A percentile compares a stretch with the other conserved stretches of the same genome.
phyloP scores from a whole-genome alignment of 1,140 invertebrate genomes.

The Drosophila bocqueti region DNA sequence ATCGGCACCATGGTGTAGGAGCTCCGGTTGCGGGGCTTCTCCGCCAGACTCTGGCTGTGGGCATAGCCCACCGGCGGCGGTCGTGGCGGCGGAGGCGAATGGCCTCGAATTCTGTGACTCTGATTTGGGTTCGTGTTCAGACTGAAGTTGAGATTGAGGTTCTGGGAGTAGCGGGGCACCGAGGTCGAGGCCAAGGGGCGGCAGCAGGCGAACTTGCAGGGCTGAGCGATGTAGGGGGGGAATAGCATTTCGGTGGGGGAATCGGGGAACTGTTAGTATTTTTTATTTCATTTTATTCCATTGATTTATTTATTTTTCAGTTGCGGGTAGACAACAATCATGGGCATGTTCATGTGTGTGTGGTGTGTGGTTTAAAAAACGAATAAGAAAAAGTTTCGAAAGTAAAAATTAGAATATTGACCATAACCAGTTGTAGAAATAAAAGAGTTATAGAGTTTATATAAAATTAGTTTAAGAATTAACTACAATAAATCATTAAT shows the following conservation, averaged over 20 bases:
- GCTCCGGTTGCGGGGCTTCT: constrained; percentile 47
- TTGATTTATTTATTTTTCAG: not conserved
- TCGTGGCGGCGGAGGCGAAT: constrained; percentile 72
- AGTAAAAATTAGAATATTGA: constrained; percentile 75
- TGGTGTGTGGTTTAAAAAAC: constrained; percentile 53
- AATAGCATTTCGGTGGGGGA: constrained; percentile 84
- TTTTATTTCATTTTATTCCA: not conserved
- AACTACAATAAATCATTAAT: constrained; percentile 24
- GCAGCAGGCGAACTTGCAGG: constrained; percentile 81
- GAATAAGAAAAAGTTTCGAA: constrained; percentile 72
- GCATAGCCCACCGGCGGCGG: constrained; percentile 67
- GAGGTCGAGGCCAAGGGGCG: constrained; percentile 67
- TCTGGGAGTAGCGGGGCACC: constrained; percentile 79
- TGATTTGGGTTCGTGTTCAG: constrained; percentile 21
- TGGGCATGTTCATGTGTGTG: constrained; percentile 46
- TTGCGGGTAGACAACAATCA: constrained; percentile 38
- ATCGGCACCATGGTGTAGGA: constrained; percentile 72
- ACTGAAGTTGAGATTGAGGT: constrained; percentile 28
- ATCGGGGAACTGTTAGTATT: constrained; percentile 73
- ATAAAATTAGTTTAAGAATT: constrained; percentile 55
- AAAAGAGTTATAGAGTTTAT: constrained; percentile 45
- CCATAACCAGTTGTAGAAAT: constrained; percentile 73
- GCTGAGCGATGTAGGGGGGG: constrained; percentile 82
- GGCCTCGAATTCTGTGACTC: constrained; percentile 21
- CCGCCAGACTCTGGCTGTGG: constrained; percentile 42